Conservation (phyloP, 2,113 vertebrate species). For the Varanus salvator region DNA sequence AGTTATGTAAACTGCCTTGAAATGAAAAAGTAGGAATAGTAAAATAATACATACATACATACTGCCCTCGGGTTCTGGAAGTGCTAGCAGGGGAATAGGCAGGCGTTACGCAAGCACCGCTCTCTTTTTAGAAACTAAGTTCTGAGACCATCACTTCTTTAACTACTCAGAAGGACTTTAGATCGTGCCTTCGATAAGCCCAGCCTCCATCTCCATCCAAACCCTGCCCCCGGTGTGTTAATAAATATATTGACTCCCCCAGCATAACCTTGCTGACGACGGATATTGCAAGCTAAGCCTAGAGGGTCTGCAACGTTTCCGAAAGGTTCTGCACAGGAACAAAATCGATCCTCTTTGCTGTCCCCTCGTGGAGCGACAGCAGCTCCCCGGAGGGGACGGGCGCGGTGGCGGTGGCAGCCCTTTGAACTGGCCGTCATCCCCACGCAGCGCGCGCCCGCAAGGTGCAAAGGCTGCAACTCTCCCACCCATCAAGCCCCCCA, state of each 20-base stretch:
- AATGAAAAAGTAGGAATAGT: too few species aligned
- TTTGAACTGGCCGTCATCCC: background rate
- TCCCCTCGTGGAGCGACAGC: background rate
- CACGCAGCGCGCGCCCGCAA: too few species aligned
- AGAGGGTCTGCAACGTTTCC: background rate
- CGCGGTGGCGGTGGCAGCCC: background rate
- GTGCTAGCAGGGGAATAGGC: background rate
- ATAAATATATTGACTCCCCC: background rate
- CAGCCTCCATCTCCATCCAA: too few species aligned
- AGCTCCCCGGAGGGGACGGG: background rate
- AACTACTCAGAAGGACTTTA: background rate
- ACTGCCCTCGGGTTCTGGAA: background rate
- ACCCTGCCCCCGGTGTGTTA: background rate
- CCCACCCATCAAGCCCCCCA: too few species aligned
- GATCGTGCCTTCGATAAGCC: background rate
- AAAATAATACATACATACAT: too few species aligned
- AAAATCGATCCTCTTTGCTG: background rate
- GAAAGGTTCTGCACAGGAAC: background rate
- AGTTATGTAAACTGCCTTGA: too few species aligned
- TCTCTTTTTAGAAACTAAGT: background rate
- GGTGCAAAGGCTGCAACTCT: too few species aligned
- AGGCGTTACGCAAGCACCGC: background rate
- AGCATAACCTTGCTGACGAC: background rate
- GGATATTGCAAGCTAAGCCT: background rate
- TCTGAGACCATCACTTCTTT: background rate